phyloP scores from a whole-genome alignment of 2,888 invertebrate species.

The Calameuta pallipes region DNA sequence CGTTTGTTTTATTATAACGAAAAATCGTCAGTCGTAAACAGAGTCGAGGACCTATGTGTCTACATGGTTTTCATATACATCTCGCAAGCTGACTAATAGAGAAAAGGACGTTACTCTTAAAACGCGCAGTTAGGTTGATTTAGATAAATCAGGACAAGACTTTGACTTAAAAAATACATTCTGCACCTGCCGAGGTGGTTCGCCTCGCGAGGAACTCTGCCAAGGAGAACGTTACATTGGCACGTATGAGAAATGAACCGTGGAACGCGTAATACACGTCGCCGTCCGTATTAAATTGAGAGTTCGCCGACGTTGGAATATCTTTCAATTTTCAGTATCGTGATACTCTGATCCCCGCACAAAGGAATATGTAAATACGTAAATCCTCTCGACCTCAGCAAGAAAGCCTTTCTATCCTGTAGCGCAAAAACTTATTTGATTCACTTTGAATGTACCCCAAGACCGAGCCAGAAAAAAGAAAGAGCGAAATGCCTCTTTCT shows the following conservation, averaged over 20 bases:
- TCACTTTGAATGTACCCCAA: neutral
- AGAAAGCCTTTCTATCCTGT: neutral
- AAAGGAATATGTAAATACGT: neutral
- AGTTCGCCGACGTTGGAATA: neutral
- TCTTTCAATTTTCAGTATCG: neutral
- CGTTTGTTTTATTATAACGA: slow-evolving; percentile 28
- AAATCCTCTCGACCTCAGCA: neutral
- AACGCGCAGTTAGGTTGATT: neutral
- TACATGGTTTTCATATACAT: neutral
- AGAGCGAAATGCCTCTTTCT: neutral
- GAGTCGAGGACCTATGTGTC: neutral
- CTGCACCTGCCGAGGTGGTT: neutral
- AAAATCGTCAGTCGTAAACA: too few species aligned
- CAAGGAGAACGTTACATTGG: neutral
- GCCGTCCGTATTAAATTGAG: neutral
- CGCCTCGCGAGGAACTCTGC: neutral
- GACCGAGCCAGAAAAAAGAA: neutral
- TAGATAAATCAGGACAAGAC: neutral
- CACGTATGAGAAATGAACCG: neutral
- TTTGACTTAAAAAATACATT: neutral
- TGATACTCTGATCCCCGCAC: neutral
- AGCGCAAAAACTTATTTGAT: neutral
- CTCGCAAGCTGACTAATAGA: neutral
- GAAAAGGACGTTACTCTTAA: neutral
- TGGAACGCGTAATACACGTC: neutral